Evolutionary conservation across 2,797 vertebrate genomes (phyloP).

Genomic region (Enteromius paludinosus): DNA sequence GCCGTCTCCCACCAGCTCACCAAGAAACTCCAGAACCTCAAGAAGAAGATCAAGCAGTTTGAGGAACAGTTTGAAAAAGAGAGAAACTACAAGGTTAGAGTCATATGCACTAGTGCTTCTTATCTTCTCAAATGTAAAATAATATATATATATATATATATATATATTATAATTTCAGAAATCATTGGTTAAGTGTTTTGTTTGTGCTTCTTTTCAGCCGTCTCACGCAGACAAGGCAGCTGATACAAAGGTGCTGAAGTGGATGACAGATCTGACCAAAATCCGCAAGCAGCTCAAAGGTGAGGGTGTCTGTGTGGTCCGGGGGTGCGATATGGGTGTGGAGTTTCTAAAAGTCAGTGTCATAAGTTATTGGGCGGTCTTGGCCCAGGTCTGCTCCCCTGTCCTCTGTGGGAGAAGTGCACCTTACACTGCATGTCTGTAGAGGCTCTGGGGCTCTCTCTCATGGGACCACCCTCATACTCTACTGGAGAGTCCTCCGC

Average conservation of each 20-base stretch:
- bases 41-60: constrained; percentile 97
- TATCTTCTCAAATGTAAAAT: neutral
- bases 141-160: too few species aligned
- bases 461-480: constrained; percentile 62
- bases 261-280: constrained; percentile 98
- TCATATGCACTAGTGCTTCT: neutral
- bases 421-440: constrained; percentile 68
- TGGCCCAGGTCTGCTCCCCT: constrained; percentile 14
- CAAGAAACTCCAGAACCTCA: constrained; percentile 92
- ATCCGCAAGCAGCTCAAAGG: constrained; percentile 97
- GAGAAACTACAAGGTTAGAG: constrained; percentile 88
- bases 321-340: constrained; percentile 43
- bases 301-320: constrained; percentile 66
- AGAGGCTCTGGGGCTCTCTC: constrained; percentile 59
- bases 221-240: constrained; percentile 96
- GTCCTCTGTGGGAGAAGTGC: constrained; percentile 56
- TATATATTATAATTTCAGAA: too few species aligned
- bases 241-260: constrained; percentile 96
- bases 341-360: constrained; percentile 46
- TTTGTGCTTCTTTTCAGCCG: constrained; percentile 77
- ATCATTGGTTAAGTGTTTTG: neutral
- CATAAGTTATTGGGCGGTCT: constrained; percentile 42
- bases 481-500: constrained; percentile 52
- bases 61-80: constrained; percentile 98
- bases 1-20: constrained; percentile 91